Conservation (phyloP, 2,113 vertebrate species). For the Ptychochromis oligacanthus region DNA sequence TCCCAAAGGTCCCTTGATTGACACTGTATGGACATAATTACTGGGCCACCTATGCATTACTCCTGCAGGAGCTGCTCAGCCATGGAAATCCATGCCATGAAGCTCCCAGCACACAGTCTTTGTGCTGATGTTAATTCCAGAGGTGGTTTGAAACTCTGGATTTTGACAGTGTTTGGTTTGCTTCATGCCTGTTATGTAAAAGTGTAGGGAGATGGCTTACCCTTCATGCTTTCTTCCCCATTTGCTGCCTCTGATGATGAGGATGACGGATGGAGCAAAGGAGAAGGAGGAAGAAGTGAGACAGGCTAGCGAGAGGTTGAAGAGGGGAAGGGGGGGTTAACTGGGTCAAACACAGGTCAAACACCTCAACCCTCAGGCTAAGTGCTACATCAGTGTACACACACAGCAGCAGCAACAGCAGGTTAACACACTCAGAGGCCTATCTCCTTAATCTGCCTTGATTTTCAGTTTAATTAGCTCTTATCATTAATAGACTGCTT, state of each 20-base stretch:
- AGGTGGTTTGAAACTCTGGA: too few relatives aligned
- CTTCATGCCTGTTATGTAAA: too few relatives aligned
- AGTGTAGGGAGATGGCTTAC: not conserved
- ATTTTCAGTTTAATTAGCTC: constrained; percentile 65
- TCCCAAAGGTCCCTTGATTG: too few relatives aligned
- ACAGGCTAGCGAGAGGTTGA: not conserved
- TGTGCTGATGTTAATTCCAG: too few relatives aligned
- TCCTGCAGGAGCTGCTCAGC: too few relatives aligned
- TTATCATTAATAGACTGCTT: constrained; percentile 25
- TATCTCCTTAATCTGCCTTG: constrained; percentile 77
- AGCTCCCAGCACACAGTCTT: too few relatives aligned
- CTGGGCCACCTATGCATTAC: too few relatives aligned
- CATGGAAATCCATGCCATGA: too few relatives aligned
- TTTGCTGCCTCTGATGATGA: not conserved
- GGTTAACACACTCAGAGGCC: not conserved
- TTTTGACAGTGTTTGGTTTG: too few relatives aligned
- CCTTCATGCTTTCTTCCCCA: not conserved
- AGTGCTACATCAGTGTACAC: constrained; percentile 45
- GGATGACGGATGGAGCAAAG: not conserved
- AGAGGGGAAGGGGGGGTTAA: not conserved
- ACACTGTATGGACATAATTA: too few relatives aligned
- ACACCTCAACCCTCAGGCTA: constrained; percentile 69
- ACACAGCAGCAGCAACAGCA: constrained; percentile 11
- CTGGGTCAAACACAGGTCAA: constrained; percentile 83
- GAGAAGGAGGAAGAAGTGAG: not conserved